These are phyloP conservation scores for Bubo blakistoni DNA, from an alignment of 2,113 vertebrate genomes.

Conservation along the genomic window DNA sequence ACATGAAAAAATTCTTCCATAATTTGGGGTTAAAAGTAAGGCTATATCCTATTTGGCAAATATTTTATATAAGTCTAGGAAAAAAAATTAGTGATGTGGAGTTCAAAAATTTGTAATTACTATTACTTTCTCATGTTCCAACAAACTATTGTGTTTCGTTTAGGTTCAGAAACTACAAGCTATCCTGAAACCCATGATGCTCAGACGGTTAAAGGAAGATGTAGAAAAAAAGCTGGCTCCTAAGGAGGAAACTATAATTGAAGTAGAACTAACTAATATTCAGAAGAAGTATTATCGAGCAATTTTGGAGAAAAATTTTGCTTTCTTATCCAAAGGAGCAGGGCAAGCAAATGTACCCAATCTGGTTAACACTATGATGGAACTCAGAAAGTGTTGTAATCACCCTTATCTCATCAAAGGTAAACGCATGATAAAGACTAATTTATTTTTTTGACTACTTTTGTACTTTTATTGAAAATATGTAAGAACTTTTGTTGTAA, in stretches of 20 bases:
- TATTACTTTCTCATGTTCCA: neutral
- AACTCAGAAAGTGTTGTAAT: slow-evolving; percentile 97
- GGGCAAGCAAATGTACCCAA: slow-evolving; percentile 97
- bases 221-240: slow-evolving; percentile 98
- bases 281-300: slow-evolving; percentile 99
- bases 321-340: slow-evolving; percentile 95
- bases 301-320: slow-evolving; percentile 97
- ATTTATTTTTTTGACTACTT: neutral
- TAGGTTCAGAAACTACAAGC: slow-evolving; percentile 97
- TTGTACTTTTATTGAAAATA: neutral
- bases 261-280: slow-evolving; percentile 98
- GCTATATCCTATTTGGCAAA: neutral
- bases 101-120: neutral
- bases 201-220: slow-evolving; percentile 94
- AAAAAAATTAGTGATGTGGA: accelerated
- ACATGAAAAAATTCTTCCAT: neutral
- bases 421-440: slow-evolving; percentile 39
- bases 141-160: neutral
- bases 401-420: slow-evolving; percentile 99
- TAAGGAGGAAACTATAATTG: slow-evolving; percentile 98
- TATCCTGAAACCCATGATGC: slow-evolving; percentile 98
- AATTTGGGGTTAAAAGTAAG: neutral
- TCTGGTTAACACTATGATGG: slow-evolving; percentile 99
- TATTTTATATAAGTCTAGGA: neutral
- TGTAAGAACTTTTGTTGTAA: neutral